Percentiles rank a stretch among this genome's conserved stretches.
phyloP scores from a whole-genome alignment of 2,113 vertebrate genomes.

The Irena cyanogastra region DNA sequence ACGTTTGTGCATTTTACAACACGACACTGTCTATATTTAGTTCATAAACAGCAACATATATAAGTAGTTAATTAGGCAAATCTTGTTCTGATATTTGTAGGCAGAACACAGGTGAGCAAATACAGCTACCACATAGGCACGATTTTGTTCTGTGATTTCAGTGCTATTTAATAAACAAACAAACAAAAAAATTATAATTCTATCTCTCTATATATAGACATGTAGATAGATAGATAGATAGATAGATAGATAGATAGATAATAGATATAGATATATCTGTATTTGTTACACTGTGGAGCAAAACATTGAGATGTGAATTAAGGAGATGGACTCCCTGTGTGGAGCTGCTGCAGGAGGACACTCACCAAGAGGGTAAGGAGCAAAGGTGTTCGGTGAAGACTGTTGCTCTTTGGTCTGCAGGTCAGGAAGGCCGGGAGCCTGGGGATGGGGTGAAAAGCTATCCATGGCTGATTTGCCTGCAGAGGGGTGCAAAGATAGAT shows the following conservation, averaged over 20 bases:
- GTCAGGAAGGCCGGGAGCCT: constrained; percentile 88
- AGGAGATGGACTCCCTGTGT: not conserved
- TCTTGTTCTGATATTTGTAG: not conserved
- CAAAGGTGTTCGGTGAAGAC: constrained; percentile 90
- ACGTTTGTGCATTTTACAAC: not conserved
- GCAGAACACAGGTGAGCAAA: not conserved
- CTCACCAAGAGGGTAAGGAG: constrained; percentile 92
- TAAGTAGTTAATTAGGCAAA: not conserved
- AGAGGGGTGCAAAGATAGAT: constrained; percentile 88
- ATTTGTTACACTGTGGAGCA: not conserved
- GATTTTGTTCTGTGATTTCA: not conserved
- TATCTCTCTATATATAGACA: not conserved
- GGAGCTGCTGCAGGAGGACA: not conserved
- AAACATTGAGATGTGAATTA: not conserved
- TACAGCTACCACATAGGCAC: not conserved
- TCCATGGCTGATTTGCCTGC: constrained; percentile 92
- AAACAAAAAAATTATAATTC: not conserved
- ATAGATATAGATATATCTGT: too few species aligned
- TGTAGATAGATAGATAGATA: too few species aligned
- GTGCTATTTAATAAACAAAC: not conserved
- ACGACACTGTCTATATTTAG: not conserved
- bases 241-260: too few species aligned
- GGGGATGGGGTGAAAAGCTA: constrained; percentile 86
- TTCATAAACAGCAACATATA: not conserved
- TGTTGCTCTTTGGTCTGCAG: constrained; percentile 99